phyloP scores from a whole-genome alignment of 2,888 invertebrate species.

The Rhabditoides inermis region DNA sequence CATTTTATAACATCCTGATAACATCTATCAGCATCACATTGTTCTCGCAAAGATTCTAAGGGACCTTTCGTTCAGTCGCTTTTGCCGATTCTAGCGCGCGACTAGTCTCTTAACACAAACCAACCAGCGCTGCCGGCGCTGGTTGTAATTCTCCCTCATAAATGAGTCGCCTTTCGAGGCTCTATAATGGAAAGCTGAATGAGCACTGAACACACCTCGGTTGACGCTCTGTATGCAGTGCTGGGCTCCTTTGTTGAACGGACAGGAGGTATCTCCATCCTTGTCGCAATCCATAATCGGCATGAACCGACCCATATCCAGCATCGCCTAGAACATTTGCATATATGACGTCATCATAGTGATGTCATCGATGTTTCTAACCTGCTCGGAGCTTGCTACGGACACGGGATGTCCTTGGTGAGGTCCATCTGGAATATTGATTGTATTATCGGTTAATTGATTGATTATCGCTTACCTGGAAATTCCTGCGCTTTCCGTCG shows the following conservation, averaged over 20 bases:
- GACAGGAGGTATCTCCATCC: constrained; percentile 74
- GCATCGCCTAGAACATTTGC: constrained; percentile 64
- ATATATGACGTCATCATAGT: constrained; percentile 75
- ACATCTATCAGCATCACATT: too few relatives aligned
- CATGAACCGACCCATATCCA: constrained; percentile 82
- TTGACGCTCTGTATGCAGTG: constrained; percentile 88
- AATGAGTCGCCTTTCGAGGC: neutral
- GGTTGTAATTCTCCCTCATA: too few relatives aligned
- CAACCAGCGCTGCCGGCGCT: too few relatives aligned
- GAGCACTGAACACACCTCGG: too few relatives aligned
- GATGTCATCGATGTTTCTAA: neutral
- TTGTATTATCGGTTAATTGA: neutral
- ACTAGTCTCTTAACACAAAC: too few relatives aligned
- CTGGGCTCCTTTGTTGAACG: constrained; percentile 77
- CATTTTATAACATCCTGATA: too few relatives aligned
- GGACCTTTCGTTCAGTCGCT: too few relatives aligned
- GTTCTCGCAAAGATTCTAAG: too few relatives aligned
- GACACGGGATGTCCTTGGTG: constrained; percentile 61
- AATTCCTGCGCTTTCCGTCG: constrained; percentile 46
- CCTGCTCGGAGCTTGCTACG: constrained; percentile 64
- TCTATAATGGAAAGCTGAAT: neutral
- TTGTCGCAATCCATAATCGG: constrained; percentile 84
- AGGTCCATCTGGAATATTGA: constrained; percentile 28
- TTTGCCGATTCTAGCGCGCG: too few relatives aligned
- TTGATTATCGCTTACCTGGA: constrained; percentile 11